These are phyloP conservation scores for Acanthis flammea DNA, from an alignment of 2,797 vertebrate species.

Conservation along the genomic window DNA sequence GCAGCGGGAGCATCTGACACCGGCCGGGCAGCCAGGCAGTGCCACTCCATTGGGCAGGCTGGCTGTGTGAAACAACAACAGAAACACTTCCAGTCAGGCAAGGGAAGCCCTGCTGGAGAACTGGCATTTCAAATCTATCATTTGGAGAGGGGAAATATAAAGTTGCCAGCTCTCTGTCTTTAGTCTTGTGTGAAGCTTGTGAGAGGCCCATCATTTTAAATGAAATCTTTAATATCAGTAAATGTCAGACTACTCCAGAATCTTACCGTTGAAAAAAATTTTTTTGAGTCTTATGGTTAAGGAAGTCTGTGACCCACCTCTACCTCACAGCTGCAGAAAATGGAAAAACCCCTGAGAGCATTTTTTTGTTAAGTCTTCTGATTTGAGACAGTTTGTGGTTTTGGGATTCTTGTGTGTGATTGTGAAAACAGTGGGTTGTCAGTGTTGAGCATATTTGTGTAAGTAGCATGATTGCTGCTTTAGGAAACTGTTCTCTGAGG, in stretches of 20 bases:
- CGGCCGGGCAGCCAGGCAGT: neutral
- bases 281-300: neutral
- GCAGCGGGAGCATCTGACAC: neutral
- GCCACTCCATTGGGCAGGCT: conserved; percentile 8
- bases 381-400: neutral
- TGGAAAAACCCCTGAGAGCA: neutral
- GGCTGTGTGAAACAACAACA: neutral
- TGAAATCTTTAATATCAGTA: neutral
- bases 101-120: conserved; percentile 10
- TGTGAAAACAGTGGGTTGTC: neutral
- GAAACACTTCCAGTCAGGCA: neutral
- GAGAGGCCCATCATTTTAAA: neutral
- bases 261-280: neutral
- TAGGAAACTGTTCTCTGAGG: neutral
- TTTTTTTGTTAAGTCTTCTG: neutral
- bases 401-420: neutral
- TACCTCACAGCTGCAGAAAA: neutral
- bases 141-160: neutral
- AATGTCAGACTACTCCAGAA: neutral
- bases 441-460: neutral
- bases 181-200: neutral
- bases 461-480: neutral
- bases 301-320: neutral
- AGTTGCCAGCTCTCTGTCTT: neutral
- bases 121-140: neutral